Percentiles rank a stretch among this genome's conserved stretches.
These are phyloP conservation scores for Caenorhabditis doughertyi DNA, from an alignment of 2,888 invertebrate species.

Conservation along the genomic window DNA sequence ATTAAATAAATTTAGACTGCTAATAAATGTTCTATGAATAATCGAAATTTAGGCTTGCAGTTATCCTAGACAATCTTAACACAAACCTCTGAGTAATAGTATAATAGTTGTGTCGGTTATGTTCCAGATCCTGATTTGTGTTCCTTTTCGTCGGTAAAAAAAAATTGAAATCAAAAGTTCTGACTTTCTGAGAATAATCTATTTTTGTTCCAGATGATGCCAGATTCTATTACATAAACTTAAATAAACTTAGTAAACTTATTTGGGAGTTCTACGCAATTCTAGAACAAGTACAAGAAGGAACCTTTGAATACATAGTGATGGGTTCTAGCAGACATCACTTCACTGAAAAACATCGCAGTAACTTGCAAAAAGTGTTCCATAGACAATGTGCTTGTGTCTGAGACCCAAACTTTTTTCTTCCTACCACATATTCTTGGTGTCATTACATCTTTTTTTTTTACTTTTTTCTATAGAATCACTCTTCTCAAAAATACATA, in stretches of 20 bases:
- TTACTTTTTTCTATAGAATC: neutral
- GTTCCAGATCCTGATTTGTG: too few species aligned
- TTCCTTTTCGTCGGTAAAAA: neutral
- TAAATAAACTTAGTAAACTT: too few species aligned
- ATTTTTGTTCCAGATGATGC: too few species aligned
- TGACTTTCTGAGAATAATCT: neutral
- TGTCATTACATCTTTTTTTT: neutral
- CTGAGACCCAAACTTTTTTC: slow-evolving; percentile 16
- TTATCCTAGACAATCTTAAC: neutral
- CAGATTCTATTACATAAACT: too few species aligned
- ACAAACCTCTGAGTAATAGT: neutral
- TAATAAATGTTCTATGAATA: slow-evolving; percentile 23
- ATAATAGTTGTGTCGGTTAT: too few species aligned
- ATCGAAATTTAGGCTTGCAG: slow-evolving; percentile 5
- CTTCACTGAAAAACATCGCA: slow-evolving; percentile 7
- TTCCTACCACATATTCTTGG: neutral
- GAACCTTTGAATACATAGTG: neutral
- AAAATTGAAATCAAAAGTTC: neutral
- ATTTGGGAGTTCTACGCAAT: neutral
- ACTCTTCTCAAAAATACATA: slow-evolving; percentile 9
- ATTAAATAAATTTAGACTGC: slow-evolving; percentile 7
- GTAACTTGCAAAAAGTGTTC: slow-evolving; percentile 56
- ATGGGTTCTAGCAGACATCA: slow-evolving; percentile 25
- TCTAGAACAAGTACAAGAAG: neutral
- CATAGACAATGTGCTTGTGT: slow-evolving; percentile 47